Percentiles rank a stretch among this genome's conserved stretches.
phyloP scores from a whole-genome alignment of 2,888 invertebrate species.

The Pseudoips prasinana region DNA sequence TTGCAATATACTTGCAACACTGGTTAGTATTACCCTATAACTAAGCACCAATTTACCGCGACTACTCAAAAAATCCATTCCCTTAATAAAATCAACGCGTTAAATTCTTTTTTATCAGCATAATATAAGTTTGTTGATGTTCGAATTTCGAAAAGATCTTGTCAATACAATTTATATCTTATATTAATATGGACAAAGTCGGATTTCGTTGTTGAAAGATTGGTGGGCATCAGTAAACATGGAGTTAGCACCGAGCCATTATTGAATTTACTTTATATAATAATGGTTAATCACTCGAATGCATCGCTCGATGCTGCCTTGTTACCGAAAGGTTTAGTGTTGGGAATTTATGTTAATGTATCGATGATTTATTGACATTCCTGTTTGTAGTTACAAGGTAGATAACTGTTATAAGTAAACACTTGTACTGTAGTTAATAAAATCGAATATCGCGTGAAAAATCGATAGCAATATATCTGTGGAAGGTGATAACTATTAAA shows the following conservation, averaged over 20 bases:
- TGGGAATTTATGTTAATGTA: conserved; percentile 15
- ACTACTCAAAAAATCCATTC: conserved; percentile 15
- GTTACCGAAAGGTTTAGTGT: conserved; percentile 61
- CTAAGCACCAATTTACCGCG: conserved; percentile 21
- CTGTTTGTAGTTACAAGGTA: too few species aligned
- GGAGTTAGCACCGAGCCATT: conserved; percentile 72
- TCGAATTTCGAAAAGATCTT: conserved; percentile 31
- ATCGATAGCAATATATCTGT: too few species aligned
- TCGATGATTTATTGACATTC: too few species aligned
- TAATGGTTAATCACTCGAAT: conserved; percentile 79
- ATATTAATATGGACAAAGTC: conserved; percentile 32
- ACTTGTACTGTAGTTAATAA: too few species aligned
- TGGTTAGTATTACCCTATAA: conserved; percentile 53
- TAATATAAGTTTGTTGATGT: conserved; percentile 23
- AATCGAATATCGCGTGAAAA: too few species aligned
- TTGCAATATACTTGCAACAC: conserved; percentile 70
- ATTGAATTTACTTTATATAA: conserved; percentile 82
- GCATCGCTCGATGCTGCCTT: conserved; percentile 74
- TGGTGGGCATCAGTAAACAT: conserved; percentile 64
- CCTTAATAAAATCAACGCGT: conserved; percentile 13
- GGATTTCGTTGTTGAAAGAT: conserved; percentile 24
- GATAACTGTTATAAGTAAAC: too few species aligned
- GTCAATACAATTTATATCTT: conserved; percentile 37
- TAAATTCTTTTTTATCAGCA: conserved; percentile 25
- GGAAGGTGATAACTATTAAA: too few species aligned